A percentile compares a stretch with the other conserved stretches of the same genome.
phyloP scores from a whole-genome alignment of 1,140 invertebrate genomes.

The Hestina assimilis region DNA sequence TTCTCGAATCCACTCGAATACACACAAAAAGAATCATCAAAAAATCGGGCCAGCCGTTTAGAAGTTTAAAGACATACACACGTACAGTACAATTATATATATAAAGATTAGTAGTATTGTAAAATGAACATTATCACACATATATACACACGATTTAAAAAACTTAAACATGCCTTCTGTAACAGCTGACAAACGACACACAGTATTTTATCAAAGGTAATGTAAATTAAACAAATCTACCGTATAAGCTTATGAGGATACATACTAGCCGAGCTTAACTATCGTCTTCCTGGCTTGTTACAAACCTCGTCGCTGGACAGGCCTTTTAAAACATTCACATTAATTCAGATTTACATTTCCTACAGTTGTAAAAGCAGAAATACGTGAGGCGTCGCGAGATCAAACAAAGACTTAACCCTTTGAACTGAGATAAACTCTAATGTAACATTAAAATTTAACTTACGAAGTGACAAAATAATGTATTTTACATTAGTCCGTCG shows the following conservation, averaged over 20 bases:
- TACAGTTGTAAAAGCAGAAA: constrained; percentile 4
- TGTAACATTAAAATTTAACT: not conserved
- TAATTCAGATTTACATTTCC: constrained; percentile 22
- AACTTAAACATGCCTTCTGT: too few relatives aligned
- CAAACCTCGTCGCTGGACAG: not conserved
- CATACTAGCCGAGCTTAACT: constrained; percentile 1
- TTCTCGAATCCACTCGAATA: too few relatives aligned
- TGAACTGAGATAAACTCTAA: not conserved
- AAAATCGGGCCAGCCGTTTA: too few relatives aligned
- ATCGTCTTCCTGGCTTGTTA: constrained; percentile 2
- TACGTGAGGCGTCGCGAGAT: not conserved
- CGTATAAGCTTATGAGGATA: not conserved
- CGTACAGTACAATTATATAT: too few relatives aligned
- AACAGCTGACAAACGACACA: not conserved
- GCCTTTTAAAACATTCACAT: constrained; percentile 1
- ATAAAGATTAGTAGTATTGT: too few relatives aligned
- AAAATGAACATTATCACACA: too few relatives aligned
- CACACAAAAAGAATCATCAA: too few relatives aligned
- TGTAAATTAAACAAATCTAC: not conserved
- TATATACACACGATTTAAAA: too few relatives aligned
- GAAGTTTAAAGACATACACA: too few relatives aligned
- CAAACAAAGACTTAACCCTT: not conserved
- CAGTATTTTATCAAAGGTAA: not conserved
- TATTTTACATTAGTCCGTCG: not conserved
- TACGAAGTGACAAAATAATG: not conserved